Conservation (phyloP, 2,797 vertebrate genomes). For the Poecilia picta region DNA sequence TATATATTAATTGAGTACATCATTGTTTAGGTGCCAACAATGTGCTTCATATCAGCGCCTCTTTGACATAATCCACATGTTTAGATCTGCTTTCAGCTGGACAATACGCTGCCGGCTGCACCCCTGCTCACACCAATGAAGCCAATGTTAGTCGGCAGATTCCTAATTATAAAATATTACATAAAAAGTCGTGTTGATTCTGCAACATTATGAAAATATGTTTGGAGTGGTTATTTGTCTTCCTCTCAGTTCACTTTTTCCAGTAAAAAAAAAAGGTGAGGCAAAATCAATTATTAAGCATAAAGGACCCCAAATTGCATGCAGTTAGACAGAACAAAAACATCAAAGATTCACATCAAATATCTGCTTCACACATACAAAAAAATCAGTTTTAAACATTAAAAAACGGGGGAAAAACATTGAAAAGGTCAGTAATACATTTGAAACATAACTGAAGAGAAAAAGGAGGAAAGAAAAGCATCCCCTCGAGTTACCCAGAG, state of each 20-base stretch:
- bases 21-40: not conserved
- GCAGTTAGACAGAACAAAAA: not conserved
- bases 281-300: not conserved
- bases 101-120: not conserved
- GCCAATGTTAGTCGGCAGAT: not conserved
- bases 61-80: not conserved
- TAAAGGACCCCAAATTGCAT: not conserved
- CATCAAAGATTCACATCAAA: not conserved
- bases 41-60: not conserved
- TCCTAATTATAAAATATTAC: not conserved
- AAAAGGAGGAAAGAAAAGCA: not conserved
- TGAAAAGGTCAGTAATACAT: not conserved
- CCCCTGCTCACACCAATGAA: not conserved
- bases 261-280: not conserved
- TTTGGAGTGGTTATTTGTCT: not conserved
- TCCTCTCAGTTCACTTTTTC: not conserved
- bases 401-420: not conserved
- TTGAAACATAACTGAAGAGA: not conserved
- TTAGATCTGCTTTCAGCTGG: not conserved
- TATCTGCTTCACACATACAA: not conserved
- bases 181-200: not conserved
- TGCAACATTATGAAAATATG: not conserved
- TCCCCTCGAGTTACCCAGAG: not conserved
- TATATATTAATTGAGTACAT: not conserved
- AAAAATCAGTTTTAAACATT: not conserved